Evolutionary conservation across 2,113 vertebrate species (phyloP).

Genomic region (Cryptomyrus ogoouensis): DNA sequence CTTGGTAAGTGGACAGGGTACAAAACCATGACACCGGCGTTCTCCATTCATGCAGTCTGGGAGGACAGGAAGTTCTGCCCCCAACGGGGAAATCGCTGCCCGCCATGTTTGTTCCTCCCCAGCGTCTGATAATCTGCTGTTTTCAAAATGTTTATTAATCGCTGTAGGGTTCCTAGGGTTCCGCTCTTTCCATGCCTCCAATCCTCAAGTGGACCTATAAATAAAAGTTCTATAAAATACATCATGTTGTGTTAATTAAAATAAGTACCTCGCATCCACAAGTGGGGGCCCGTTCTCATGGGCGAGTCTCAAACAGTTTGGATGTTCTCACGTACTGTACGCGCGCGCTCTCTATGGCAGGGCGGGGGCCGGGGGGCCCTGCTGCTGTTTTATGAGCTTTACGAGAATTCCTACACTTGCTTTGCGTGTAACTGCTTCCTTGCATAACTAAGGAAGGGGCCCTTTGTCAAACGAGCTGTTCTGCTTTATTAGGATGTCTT

Average conservation of each 20-base stretch:
- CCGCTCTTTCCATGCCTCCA: constrained; percentile 59
- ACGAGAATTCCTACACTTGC: constrained; percentile 27
- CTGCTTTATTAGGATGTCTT: constrained; percentile 48
- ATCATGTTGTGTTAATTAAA: constrained; percentile 59
- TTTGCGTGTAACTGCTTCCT: constrained; percentile 25
- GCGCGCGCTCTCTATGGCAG: not conserved
- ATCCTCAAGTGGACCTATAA: constrained; percentile 43
- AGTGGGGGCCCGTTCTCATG: not conserved
- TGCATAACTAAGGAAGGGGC: constrained; percentile 38
- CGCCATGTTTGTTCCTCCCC: constrained; percentile 52
- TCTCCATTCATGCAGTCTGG: not conserved
- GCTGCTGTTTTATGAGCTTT: constrained; percentile 27
- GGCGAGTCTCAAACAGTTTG: constrained; percentile 36
- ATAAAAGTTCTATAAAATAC: constrained; percentile 54
- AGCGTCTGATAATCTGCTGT: constrained; percentile 55
- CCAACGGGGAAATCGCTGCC: not conserved
- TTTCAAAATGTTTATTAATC: constrained; percentile 59
- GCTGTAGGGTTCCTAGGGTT: constrained; percentile 55
- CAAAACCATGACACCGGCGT: not conserved
- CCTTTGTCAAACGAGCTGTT: constrained; percentile 48
- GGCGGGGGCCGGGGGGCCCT: not conserved
- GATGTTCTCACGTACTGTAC: not conserved
- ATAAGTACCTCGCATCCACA: constrained; percentile 48
- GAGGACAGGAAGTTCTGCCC: constrained; percentile 27
- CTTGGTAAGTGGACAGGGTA: not conserved